Evolutionary conservation across 2,888 invertebrate species (phyloP).

Genomic region (Campoplex nolae): DNA sequence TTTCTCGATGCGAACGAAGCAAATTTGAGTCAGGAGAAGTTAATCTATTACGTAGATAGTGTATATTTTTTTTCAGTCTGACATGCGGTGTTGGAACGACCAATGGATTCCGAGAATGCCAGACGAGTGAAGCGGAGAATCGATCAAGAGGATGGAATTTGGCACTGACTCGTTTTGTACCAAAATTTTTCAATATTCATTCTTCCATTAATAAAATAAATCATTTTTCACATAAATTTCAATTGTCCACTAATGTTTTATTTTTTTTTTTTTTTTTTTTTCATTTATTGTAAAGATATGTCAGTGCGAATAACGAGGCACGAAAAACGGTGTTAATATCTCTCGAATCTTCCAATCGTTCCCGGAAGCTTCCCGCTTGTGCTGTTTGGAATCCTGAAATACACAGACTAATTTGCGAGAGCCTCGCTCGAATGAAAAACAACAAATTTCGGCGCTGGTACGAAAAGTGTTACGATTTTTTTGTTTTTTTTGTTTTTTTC

Average conservation of each 20-base stretch:
- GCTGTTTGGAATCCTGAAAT: neutral
- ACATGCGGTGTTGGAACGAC: slow-evolving; percentile 15
- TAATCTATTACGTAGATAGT: slow-evolving; percentile 32
- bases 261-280: neutral
- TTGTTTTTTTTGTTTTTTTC: slow-evolving; percentile 16
- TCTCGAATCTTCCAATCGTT: neutral
- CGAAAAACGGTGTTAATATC: neutral
- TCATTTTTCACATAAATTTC: neutral
- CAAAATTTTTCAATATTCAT: neutral
- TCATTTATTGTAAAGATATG: neutral
- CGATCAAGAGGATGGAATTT: neutral
- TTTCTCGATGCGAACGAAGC: neutral
- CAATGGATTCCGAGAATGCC: slow-evolving; percentile 4
- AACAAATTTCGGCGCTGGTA: neutral
- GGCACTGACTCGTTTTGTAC: neutral
- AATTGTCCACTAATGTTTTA: no score
- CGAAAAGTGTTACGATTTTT: neutral
- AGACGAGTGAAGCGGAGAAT: neutral
- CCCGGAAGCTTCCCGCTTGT: neutral
- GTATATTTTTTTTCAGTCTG: slow-evolving; percentile 36
- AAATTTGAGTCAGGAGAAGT: neutral
- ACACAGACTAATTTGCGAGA: neutral
- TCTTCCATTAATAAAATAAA: neutral
- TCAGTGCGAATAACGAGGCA: neutral
- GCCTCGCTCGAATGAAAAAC: neutral